A percentile compares a stretch with the other conserved stretches of the same genome.
Conservation (phyloP, 2,888 invertebrate species). For the Poecilobothrus nobilitatus region DNA sequence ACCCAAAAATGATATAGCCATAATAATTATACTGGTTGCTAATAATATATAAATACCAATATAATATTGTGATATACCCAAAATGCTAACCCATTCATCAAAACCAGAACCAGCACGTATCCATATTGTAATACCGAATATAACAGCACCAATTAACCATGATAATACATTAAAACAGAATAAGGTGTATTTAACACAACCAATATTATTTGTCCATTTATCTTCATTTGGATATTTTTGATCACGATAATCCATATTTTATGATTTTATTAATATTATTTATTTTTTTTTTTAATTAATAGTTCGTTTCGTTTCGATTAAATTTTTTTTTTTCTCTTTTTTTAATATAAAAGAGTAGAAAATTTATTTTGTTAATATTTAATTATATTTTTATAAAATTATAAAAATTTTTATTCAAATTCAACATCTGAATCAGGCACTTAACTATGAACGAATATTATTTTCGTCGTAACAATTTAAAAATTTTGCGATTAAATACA, state of each 20-base stretch:
- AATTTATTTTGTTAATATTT: too few relatives aligned
- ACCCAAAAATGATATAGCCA: conserved; percentile 70
- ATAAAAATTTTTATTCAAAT: too few relatives aligned
- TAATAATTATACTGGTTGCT: conserved; percentile 58
- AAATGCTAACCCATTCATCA: conserved; percentile 68
- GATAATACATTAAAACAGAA: conserved; percentile 72
- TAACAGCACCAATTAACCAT: conserved; percentile 68
- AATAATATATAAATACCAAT: conserved; percentile 77
- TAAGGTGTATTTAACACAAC: conserved; percentile 70
- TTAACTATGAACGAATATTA: too few relatives aligned
- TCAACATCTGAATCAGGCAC: too few relatives aligned
- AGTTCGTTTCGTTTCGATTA: too few relatives aligned
- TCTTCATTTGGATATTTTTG: neutral
- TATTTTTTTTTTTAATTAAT: neutral
- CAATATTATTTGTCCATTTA: conserved; percentile 44
- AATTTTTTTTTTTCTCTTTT: too few relatives aligned
- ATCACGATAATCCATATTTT: neutral
- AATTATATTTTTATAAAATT: too few relatives aligned
- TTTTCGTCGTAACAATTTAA: too few relatives aligned
- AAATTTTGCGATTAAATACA: too few relatives aligned
- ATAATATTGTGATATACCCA: conserved; percentile 70
- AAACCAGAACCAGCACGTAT: conserved; percentile 72
- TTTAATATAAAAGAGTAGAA: too few relatives aligned
- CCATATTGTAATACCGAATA: conserved; percentile 75
- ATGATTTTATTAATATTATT: neutral